Evolutionary conservation across 2,113 vertebrate genomes (phyloP).

Genomic region (Phalacrocorax aristotelis): DNA sequence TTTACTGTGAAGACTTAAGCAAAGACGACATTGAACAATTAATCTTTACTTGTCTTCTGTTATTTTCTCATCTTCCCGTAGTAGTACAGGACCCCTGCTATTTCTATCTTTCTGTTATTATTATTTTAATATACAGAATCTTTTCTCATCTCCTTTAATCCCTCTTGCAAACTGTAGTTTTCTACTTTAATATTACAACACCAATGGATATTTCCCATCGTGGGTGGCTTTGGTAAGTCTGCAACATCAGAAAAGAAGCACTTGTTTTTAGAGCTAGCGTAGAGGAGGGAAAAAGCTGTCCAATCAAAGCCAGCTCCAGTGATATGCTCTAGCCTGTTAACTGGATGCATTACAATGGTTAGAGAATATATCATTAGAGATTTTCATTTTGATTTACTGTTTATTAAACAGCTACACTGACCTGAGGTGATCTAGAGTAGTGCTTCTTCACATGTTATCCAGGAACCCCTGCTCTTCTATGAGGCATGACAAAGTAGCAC

Average conservation of each 20-base stretch:
- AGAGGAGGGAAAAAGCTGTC: not conserved
- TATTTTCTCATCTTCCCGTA: not conserved
- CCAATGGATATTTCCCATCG: not conserved
- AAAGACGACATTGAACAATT: not conserved
- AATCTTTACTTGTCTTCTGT: not conserved
- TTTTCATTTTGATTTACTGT: not conserved
- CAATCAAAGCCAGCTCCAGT: not conserved
- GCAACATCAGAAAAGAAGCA: not conserved
- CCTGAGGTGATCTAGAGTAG: not conserved
- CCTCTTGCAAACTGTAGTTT: not conserved
- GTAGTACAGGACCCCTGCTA: not conserved
- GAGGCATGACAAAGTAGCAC: not conserved
- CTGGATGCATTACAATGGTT: rapidly evolving
- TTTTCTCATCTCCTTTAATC: not conserved
- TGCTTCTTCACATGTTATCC: not conserved
- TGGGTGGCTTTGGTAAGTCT: not conserved
- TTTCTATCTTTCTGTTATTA: not conserved
- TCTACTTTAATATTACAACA: not conserved
- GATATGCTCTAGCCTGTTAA: not conserved
- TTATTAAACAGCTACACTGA: not conserved
- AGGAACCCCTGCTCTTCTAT: not conserved
- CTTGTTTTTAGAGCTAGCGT: not conserved
- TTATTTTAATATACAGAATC: not conserved
- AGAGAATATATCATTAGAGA: not conserved
- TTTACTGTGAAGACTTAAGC: not conserved